phyloP scores from a whole-genome alignment of 2,113 vertebrate genomes.

The Ictalurus furcatus region DNA sequence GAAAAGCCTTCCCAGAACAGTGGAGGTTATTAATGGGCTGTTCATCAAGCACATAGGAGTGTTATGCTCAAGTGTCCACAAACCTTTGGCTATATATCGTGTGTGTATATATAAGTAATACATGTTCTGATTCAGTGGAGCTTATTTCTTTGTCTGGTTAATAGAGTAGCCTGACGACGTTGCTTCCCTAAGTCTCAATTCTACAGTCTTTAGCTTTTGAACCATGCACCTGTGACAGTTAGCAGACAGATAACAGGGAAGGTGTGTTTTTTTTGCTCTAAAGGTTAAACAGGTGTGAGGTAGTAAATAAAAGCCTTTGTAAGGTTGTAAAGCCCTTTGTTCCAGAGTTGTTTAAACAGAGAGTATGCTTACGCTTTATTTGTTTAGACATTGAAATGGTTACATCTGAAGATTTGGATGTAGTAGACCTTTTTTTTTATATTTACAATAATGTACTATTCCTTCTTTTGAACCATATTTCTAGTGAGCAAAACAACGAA shows the following conservation, averaged over 20 bases:
- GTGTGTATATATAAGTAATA: background rate
- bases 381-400: background rate
- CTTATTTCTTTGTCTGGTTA: background rate
- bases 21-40: background rate
- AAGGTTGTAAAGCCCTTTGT: background rate
- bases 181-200: background rate
- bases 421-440: background rate
- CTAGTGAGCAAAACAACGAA: background rate
- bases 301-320: background rate
- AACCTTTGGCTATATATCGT: background rate
- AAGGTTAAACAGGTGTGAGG: slow-evolving; percentile 5
- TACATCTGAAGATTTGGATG: background rate
- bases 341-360: background rate
- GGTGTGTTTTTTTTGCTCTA: slow-evolving; percentile 5
- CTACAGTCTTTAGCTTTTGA: background rate
- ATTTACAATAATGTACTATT: background rate
- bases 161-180: background rate
- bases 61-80: background rate
- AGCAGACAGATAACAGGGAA: background rate
- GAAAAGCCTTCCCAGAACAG: background rate
- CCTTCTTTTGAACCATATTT: background rate
- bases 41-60: too few species aligned
- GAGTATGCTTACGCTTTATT: background rate
- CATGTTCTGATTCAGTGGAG: background rate
- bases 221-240: background rate